These are phyloP conservation scores for Eurypyga helias DNA, from an alignment of 2,113 vertebrate genomes.

Conservation along the genomic window DNA sequence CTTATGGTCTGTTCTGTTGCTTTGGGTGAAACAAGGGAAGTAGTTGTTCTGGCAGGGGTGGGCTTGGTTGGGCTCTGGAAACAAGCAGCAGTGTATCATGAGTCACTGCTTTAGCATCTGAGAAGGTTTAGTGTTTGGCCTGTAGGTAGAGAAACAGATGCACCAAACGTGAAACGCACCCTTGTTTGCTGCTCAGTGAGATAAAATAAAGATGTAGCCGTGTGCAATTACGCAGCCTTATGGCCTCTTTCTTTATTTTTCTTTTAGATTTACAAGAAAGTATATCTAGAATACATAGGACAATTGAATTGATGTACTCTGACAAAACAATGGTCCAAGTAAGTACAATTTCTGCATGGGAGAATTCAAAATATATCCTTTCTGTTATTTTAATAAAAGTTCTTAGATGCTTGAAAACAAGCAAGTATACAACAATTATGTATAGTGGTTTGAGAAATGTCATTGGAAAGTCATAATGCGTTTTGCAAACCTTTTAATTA, in stretches of 20 bases:
- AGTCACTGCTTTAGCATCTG: not conserved
- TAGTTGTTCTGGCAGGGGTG: not conserved
- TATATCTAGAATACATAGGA: slow-evolving; percentile 95
- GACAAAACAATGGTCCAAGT: slow-evolving; percentile 98
- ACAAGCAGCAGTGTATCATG: accelerated
- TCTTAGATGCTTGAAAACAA: not conserved
- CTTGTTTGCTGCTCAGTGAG: not conserved
- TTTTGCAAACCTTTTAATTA: not conserved
- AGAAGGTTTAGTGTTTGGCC: not conserved
- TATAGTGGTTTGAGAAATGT: not conserved
- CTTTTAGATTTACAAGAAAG: slow-evolving; percentile 93
- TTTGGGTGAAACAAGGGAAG: not conserved
- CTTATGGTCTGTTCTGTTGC: not conserved
- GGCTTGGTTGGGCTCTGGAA: not conserved
- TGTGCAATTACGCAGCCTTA: not conserved
- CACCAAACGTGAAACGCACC: accelerated
- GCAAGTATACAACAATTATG: not conserved
- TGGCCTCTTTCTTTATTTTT: not conserved
- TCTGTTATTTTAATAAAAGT: not conserved
- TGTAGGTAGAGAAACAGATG: not conserved
- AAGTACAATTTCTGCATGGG: slow-evolving; percentile 55
- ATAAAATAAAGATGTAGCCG: not conserved
- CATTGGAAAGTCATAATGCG: not conserved
- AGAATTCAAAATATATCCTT: not conserved
- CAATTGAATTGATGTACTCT: slow-evolving; percentile 97